phyloP scores from a whole-genome alignment of 2,797 vertebrate genomes.

The Eidolon dupreanum region DNA sequence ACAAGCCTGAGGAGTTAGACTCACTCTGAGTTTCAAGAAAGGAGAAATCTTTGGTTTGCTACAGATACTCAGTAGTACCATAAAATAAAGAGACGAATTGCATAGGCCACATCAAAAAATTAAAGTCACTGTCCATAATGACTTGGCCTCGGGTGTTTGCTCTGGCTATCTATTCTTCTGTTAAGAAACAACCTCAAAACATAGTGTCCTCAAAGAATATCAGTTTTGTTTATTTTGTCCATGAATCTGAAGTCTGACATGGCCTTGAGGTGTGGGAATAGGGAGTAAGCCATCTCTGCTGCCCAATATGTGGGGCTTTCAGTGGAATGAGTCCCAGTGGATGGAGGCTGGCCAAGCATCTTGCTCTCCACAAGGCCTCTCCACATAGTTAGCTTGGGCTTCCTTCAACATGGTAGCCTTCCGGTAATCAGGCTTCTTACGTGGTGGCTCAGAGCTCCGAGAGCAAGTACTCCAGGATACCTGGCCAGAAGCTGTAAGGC shows the following conservation, averaged over 20 bases:
- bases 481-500: background rate
- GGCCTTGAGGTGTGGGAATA: background rate
- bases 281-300: background rate
- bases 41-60: background rate
- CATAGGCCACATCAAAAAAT: background rate
- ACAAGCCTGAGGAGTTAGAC: background rate
- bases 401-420: background rate
- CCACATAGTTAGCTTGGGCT: background rate
- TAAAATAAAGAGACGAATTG: background rate
- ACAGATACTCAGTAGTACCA: background rate
- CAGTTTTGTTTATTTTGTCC: background rate
- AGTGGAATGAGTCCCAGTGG: background rate
- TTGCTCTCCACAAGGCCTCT: background rate
- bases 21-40: conserved; percentile 41
- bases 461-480: background rate
- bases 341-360: background rate
- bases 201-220: background rate
- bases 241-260: background rate
- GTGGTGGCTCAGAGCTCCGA: background rate
- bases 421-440: background rate
- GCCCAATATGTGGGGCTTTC: background rate
- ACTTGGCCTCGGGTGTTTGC: background rate
- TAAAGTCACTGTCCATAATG: background rate
- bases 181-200: conserved; percentile 1
- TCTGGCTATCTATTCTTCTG: background rate